A percentile compares a stretch with the other conserved stretches of the same genome.
Conservation (phyloP, 53 echinoderm and acorn worm genomes). For the Pentamera pediparva region DNA sequence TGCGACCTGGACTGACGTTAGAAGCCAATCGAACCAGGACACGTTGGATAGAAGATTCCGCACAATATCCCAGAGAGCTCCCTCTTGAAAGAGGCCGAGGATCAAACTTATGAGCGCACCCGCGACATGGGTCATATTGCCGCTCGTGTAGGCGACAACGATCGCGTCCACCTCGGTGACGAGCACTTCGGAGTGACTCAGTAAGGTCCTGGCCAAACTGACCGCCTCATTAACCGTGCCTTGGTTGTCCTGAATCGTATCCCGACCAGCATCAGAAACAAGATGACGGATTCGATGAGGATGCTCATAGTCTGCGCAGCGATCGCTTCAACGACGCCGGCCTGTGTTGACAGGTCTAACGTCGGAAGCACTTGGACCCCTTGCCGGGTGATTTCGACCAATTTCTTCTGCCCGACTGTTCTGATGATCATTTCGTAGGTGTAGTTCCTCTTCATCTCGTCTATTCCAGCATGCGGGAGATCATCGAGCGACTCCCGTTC, state of each 20-base stretch:
- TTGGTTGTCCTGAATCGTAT: background rate
- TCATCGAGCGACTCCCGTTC: background rate
- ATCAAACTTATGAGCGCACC: background rate
- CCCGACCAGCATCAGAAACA: background rate
- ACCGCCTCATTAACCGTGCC: background rate
- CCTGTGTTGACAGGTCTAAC: background rate
- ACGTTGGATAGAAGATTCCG: background rate
- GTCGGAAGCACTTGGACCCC: background rate
- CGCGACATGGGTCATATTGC: background rate
- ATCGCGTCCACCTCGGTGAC: background rate
- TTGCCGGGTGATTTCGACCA: background rate
- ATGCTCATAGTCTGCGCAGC: background rate
- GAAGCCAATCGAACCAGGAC: background rate
- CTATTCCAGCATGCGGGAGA: background rate
- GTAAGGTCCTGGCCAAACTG: background rate
- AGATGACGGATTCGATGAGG: background rate
- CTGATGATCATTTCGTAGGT: background rate
- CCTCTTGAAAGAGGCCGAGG: background rate
- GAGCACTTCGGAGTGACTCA: background rate
- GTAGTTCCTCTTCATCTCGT: too few species aligned
- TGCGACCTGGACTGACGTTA: background rate
- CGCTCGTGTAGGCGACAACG: background rate
- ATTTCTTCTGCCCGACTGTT: background rate
- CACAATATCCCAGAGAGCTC: background rate
- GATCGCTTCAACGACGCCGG: background rate